A percentile compares a stretch with the other conserved stretches of the same genome.
Evolutionary conservation across 2,797 vertebrate genomes (phyloP).

Genomic region (Coccyzus lansbergi): DNA sequence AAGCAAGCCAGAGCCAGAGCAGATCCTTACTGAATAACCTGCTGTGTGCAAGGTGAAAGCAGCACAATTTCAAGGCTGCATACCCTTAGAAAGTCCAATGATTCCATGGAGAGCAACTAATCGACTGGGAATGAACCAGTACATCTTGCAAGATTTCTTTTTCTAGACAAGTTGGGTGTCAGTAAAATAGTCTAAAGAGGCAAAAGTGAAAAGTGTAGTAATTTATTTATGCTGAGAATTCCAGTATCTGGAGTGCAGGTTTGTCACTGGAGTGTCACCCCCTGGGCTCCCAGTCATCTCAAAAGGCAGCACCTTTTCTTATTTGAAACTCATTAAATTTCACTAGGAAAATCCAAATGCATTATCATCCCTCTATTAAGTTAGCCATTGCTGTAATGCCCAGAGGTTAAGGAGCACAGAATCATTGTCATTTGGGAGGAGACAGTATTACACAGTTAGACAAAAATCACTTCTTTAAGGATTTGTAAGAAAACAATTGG

Average conservation of each 20-base stretch:
- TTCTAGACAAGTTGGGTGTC: not conserved
- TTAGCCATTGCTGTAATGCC: not conserved
- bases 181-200: not conserved
- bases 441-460: not conserved
- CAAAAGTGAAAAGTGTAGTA: not conserved
- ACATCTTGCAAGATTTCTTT: not conserved
- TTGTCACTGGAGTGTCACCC: fast-evolving
- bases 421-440: not conserved
- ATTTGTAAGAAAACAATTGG: slow-evolving; percentile 24
- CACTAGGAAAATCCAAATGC: not conserved
- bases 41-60: slow-evolving; percentile 50
- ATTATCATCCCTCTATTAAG: not conserved
- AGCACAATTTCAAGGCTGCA: slow-evolving; percentile 35
- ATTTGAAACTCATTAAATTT: not conserved
- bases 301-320: not conserved
- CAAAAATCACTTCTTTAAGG: not conserved
- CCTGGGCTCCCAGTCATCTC: not conserved
- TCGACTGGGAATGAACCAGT: slow-evolving; percentile 10
- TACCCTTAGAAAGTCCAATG: not conserved
- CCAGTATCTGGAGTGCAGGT: not conserved
- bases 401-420: not conserved
- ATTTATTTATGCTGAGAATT: not conserved
- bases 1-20: slow-evolving; percentile 26
- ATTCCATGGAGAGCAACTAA: not conserved
- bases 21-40: slow-evolving; percentile 49